Conservation (phyloP, 2,797 vertebrate genomes). For the Cyprinodon diabolis region DNA sequence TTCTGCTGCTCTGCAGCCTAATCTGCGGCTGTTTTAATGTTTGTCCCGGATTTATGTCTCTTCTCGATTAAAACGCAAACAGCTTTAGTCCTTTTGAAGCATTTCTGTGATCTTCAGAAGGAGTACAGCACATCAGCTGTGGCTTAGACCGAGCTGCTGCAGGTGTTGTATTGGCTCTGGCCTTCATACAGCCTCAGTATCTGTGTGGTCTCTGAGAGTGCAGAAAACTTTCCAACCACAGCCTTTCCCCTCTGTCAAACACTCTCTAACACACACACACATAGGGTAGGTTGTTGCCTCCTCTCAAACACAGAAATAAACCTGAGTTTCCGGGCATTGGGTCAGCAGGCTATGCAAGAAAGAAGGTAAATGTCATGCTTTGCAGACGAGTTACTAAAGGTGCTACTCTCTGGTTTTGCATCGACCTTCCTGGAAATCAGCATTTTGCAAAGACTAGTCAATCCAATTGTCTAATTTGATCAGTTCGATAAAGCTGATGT, state of each 20-base stretch:
- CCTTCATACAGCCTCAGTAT: background rate
- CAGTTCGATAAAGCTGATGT: background rate
- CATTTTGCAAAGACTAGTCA: background rate
- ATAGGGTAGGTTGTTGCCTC: background rate
- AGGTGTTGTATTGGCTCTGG: slow-evolving; percentile 14
- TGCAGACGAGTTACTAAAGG: background rate
- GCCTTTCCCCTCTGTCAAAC: background rate
- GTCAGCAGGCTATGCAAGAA: slow-evolving; percentile 1
- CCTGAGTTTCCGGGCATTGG: slow-evolving; percentile 35
- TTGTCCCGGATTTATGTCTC: background rate
- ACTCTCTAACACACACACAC: slow-evolving; percentile 13
- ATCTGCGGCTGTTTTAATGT: background rate
- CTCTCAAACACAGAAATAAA: slow-evolving; percentile 2
- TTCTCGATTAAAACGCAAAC: background rate
- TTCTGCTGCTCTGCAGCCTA: background rate
- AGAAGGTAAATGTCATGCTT: background rate
- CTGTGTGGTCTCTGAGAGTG: slow-evolving; percentile 46
- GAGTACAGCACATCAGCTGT: background rate
- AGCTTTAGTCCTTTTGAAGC: background rate
- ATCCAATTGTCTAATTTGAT: background rate
- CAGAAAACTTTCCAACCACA: slow-evolving; percentile 70
- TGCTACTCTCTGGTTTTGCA: background rate
- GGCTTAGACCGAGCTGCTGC: slow-evolving; percentile 19
- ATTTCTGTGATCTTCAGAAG: background rate
- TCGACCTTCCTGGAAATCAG: background rate